These are phyloP conservation scores for Erpobdella octoculata DNA, from an alignment of 2,888 invertebrate species.

Conservation along the genomic window DNA sequence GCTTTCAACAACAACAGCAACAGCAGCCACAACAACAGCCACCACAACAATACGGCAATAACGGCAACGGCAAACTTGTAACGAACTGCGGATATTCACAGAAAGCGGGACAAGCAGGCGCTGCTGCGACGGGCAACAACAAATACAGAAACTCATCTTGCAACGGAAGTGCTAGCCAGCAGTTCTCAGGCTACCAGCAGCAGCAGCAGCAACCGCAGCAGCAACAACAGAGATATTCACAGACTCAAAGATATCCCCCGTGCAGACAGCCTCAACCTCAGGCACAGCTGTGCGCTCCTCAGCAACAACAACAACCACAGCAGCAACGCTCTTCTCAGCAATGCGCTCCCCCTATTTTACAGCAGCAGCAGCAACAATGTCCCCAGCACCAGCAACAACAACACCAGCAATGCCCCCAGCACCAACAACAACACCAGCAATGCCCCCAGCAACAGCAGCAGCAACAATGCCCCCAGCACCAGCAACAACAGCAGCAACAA, in stretches of 20 bases:
- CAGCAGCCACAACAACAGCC: neutral
- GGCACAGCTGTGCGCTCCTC: neutral
- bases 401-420: neutral
- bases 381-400: neutral
- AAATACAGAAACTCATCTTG: neutral
- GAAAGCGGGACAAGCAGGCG: neutral
- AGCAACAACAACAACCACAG: neutral
- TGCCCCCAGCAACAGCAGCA: neutral
- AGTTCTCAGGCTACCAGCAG: neutral
- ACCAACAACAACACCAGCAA: neutral
- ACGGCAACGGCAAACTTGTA: no score
- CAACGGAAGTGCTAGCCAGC: neutral
- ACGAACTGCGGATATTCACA: no score
- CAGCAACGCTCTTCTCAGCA: no score
- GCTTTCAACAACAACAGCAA: neutral
- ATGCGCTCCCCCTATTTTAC: neutral
- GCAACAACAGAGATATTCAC: neutral
- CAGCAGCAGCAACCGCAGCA: neutral
- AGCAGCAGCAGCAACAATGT: neutral
- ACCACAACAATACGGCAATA: no score
- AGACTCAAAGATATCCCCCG: neutral
- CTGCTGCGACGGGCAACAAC: neutral
- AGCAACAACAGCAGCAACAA: neutral
- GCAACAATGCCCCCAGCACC: neutral
- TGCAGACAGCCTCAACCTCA: neutral